A percentile compares a stretch with the other conserved stretches of the same genome.
These are phyloP conservation scores for Rapana venosa DNA, from an alignment of 2,888 invertebrate genomes.

Conservation along the genomic window DNA sequence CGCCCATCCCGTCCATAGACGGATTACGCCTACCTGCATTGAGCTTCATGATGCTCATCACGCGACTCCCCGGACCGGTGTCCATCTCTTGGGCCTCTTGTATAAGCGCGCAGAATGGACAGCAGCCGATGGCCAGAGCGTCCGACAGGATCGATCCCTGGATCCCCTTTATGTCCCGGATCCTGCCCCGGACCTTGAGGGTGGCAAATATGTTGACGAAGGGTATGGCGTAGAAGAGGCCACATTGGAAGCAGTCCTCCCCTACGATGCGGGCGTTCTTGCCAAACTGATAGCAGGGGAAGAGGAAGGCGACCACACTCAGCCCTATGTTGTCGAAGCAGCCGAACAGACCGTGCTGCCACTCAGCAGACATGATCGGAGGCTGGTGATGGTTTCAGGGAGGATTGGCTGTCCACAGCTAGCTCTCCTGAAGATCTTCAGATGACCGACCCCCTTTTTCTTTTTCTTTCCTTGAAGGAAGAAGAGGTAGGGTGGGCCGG, in stretches of 20 bases:
- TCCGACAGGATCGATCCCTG: constrained; percentile 64
- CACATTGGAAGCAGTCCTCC: constrained; percentile 67
- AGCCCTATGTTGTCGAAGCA: constrained; percentile 71
- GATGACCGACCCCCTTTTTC: too few relatives aligned
- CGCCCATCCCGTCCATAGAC: too few relatives aligned
- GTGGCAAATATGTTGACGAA: constrained; percentile 61
- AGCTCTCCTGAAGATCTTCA: too few relatives aligned
- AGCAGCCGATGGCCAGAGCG: constrained; percentile 64
- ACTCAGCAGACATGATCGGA: constrained; percentile 57
- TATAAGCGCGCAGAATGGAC: constrained; percentile 65
- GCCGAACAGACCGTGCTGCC: constrained; percentile 70
- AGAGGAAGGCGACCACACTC: constrained; percentile 69
- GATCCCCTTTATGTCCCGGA: constrained; percentile 69
- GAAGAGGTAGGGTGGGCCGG: too few relatives aligned
- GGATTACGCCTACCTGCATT: too few relatives aligned
- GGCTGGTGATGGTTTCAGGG: neutral
- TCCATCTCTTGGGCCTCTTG: constrained; percentile 71
- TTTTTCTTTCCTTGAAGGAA: too few relatives aligned
- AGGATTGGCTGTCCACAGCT: too few relatives aligned
- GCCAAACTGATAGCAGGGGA: constrained; percentile 73
- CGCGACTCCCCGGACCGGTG: constrained; percentile 54
- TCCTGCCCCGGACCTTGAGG: constrained; percentile 66
- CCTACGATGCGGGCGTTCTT: constrained; percentile 71
- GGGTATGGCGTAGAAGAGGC: constrained; percentile 63
- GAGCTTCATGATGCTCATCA: constrained; percentile 55